Evolutionary conservation across 1,140 invertebrate genomes (phyloP), one percentile per base, ranked within the genome.

Genomic region (Tetramorium simillimum): DNA sequence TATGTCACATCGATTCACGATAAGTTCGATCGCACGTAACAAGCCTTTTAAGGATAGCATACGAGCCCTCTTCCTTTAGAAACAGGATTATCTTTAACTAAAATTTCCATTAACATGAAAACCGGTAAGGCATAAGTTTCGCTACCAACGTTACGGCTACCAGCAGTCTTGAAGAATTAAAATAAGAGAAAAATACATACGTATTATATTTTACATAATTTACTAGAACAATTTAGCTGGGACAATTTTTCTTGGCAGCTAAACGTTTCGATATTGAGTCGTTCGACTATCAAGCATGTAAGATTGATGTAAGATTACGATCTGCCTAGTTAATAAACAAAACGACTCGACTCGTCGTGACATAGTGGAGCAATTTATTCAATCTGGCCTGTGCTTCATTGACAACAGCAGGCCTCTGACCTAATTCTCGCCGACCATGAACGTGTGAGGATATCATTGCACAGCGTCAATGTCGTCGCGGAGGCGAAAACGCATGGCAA

Each of bases 381-480:
- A 82, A 89, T 89, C 86, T 69, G 46, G 12, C 49, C 51, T 16
- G 14, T 18, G 85, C 43, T 70, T 85, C 89, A 76, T 75, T 76
- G 88, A 90, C 67, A 18, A 28, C 58, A 84, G 24, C 86, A 90
- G 28, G 28, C 85, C 81, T 90, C 51, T 88, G 89, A 90, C 89
- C 89, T 65, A 90, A 76, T 91, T 90, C 90, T 84, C 80, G 72
- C 28, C 28, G 89, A 85, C 89, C 89, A 56, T 88, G 89, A 90
- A 90, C 89, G 76, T 88, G 80, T 56, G 72, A 76, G 67, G 40
- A 69, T 65, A 62, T 87, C 75, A 72, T 91, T 90, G 86, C 75
- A 72, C 37, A 72, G 53, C 24, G 33, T 88, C 81, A 76, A 60
- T 88, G 86, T 77, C 77, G 37, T 46, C 24, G 78, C n/a, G 62